Evolutionary conservation across 1,140 invertebrate species (phyloP).

Genomic region (Sarcophaga bullata): DNA sequence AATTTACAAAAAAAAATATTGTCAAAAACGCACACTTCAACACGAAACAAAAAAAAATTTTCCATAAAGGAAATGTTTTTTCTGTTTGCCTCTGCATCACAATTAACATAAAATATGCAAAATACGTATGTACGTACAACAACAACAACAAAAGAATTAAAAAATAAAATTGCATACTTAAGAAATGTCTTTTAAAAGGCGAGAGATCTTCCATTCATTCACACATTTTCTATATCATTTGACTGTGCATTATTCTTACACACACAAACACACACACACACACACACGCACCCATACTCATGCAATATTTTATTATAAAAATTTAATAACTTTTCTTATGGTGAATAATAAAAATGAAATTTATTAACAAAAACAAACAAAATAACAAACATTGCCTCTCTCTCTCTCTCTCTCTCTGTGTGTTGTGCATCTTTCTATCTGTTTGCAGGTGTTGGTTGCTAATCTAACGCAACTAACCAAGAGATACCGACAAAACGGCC

Average conservation of each 20-base stretch:
- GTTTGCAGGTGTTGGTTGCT: conserved; percentile 33
- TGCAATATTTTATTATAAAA: background rate
- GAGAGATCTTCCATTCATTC: too few relatives aligned
- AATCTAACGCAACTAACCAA: conserved; percentile 26
- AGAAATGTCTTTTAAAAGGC: too few relatives aligned
- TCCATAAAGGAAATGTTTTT: conserved; percentile 26
- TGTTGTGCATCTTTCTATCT: too few relatives aligned
- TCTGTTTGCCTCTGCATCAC: background rate
- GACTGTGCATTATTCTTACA: too few relatives aligned
- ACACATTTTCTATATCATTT: too few relatives aligned
- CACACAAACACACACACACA: background rate
- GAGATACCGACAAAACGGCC: conserved; percentile 35
- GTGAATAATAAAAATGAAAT: background rate
- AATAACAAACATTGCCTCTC: too few relatives aligned
- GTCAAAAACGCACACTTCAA: background rate
- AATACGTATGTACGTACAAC: too few relatives aligned
- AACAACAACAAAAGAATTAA: too few relatives aligned
- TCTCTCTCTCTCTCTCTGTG: too few relatives aligned
- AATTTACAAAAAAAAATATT: background rate
- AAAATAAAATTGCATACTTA: too few relatives aligned
- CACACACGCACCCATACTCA: background rate
- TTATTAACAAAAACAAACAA: background rate
- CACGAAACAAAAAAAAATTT: conserved; percentile 18
- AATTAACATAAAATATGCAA: too few relatives aligned
- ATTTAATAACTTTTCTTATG: background rate